These are phyloP conservation scores for Archips xylosteana DNA, from an alignment of 2,888 invertebrate species.

Conservation along the genomic window DNA sequence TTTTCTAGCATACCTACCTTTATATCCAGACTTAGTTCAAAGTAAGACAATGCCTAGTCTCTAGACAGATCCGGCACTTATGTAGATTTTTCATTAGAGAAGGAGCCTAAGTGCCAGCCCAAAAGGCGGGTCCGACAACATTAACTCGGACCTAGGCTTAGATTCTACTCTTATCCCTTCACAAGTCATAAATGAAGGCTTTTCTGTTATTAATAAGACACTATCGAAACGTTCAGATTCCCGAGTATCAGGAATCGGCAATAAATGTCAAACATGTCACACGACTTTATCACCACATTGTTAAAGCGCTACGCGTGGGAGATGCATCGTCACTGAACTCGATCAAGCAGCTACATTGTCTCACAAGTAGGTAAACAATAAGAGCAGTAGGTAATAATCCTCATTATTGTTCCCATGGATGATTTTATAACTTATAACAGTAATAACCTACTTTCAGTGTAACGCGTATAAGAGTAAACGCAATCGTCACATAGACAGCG, in stretches of 20 bases:
- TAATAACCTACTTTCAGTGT: background rate
- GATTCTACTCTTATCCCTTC: background rate
- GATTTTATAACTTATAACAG: background rate
- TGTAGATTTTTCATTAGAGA: background rate
- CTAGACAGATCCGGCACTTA: background rate
- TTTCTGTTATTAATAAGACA: background rate
- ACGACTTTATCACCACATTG: constrained; percentile 36
- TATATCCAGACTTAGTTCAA: background rate
- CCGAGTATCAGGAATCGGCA: constrained; percentile 18
- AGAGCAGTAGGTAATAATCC: constrained; percentile 10
- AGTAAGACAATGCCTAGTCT: background rate
- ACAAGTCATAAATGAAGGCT: background rate
- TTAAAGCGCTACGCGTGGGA: constrained; percentile 31
- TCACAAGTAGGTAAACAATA: constrained; percentile 17
- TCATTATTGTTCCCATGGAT: constrained; percentile 2
- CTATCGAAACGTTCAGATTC: background rate
- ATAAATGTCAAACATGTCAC: constrained; percentile 26
- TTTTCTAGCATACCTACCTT: background rate
- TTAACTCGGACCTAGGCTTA: background rate
- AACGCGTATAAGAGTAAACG: background rate
- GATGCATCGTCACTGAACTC: constrained; percentile 21
- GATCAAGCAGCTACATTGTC: constrained; percentile 31
- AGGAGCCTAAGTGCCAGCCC: background rate
- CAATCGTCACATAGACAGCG: background rate
- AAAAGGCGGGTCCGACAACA: background rate